Evolutionary conservation across 2,113 vertebrate genomes (phyloP).

Genomic region (Monopterus albus): DNA sequence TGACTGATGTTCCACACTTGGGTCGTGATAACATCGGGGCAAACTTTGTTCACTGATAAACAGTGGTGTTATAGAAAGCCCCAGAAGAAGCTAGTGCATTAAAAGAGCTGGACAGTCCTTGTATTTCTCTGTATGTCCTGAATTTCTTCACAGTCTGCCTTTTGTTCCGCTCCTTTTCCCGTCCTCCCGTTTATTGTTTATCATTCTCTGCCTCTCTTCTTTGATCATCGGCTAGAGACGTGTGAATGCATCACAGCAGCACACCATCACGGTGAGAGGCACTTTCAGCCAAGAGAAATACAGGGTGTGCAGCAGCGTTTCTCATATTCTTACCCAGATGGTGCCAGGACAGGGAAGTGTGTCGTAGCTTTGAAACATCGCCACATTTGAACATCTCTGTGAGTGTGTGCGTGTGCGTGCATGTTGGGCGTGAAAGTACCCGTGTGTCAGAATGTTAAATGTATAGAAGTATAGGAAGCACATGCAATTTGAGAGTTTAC

Average conservation of each 20-base stretch:
- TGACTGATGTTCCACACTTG: too few species aligned
- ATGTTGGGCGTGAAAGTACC: too few species aligned
- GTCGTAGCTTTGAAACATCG: constrained; percentile 18
- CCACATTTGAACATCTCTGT: constrained; percentile 21
- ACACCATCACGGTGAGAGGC: constrained; percentile 32
- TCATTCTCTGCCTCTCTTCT: not conserved
- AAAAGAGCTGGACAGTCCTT: not conserved
- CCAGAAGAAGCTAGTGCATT: too few species aligned
- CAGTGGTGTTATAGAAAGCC: too few species aligned
- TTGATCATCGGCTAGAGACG: constrained; percentile 41
- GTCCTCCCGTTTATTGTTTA: constrained; percentile 4
- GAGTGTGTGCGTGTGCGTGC: not conserved
- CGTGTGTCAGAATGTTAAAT: too few species aligned
- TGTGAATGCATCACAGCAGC: constrained; percentile 48
- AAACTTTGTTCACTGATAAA: too few species aligned
- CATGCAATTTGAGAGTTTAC: not conserved
- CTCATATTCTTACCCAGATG: constrained; percentile 36
- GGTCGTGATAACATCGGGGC: too few species aligned
- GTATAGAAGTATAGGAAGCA: not conserved
- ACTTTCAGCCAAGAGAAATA: constrained; percentile 49
- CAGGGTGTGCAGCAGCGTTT: constrained; percentile 5
- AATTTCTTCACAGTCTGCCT: not conserved
- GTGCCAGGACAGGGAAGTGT: constrained; percentile 39
- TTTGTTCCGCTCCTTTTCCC: not conserved
- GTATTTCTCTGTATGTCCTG: not conserved